phyloP scores from a whole-genome alignment of 2,888 invertebrate genomes.

The Drosophila fungiperda region DNA sequence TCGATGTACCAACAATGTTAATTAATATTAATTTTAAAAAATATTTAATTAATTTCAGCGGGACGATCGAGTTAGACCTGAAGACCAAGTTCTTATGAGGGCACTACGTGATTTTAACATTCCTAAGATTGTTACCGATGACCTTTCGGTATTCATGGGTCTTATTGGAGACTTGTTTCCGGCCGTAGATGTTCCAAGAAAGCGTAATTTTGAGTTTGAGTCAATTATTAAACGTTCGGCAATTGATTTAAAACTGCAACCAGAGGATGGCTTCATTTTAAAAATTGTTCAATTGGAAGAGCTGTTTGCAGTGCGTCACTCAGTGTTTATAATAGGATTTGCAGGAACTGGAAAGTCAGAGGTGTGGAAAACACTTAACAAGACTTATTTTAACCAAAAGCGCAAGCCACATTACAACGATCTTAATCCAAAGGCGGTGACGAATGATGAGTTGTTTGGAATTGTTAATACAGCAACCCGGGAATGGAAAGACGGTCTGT shows the following conservation, averaged over 20 bases:
- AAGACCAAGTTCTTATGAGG: slow-evolving; percentile 97
- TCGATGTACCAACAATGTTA: too few species aligned
- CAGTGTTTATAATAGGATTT: slow-evolving; percentile 94
- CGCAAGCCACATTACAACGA: slow-evolving; percentile 94
- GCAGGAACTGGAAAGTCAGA: slow-evolving; percentile 96
- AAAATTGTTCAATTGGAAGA: slow-evolving; percentile 97
- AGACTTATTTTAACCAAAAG: slow-evolving; percentile 93
- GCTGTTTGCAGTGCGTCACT: slow-evolving; percentile 96
- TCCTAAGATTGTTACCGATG: slow-evolving; percentile 97
- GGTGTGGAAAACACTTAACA: slow-evolving; percentile 96
- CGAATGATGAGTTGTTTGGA: slow-evolving; percentile 97
- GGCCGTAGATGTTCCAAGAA: slow-evolving; percentile 95
- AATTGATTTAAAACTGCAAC: slow-evolving; percentile 93
- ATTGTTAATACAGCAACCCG: slow-evolving; percentile 96
- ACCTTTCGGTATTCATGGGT: slow-evolving; percentile 96
- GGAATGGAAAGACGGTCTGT: slow-evolving; percentile 96
- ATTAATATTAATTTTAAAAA: background rate
- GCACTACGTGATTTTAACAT: slow-evolving; percentile 97
- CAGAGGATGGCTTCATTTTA: slow-evolving; percentile 94
- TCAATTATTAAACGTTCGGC: slow-evolving; percentile 91
- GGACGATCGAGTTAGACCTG: slow-evolving; percentile 90
- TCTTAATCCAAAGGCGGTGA: slow-evolving; percentile 98
- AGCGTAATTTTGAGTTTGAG: slow-evolving; percentile 94
- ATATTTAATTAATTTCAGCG: slow-evolving; percentile 84
- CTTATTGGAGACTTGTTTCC: slow-evolving; percentile 97